Evolutionary conservation across 2,797 vertebrate species (phyloP).

Genomic region (Galaxias olidus): DNA sequence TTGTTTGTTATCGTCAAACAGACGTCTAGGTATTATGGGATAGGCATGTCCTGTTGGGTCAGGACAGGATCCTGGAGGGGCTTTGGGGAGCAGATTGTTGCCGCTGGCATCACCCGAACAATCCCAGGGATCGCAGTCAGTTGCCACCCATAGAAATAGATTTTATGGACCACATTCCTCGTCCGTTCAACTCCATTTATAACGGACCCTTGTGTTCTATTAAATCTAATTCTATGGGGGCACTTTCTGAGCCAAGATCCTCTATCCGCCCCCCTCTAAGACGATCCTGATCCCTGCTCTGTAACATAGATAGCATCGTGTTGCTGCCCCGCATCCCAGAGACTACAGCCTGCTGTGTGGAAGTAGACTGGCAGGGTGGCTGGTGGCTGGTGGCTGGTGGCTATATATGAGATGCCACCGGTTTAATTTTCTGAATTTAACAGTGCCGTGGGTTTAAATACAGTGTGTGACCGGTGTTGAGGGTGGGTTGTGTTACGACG

Average conservation of each 20-base stretch:
- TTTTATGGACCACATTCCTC: slow-evolving; percentile 55
- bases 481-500: slow-evolving; percentile 65
- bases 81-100: slow-evolving; percentile 73
- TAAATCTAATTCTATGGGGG: slow-evolving; percentile 1
- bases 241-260: slow-evolving; percentile 34
- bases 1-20: slow-evolving; percentile 3
- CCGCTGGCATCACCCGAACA: slow-evolving; percentile 65
- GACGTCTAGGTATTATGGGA: slow-evolving; percentile 17
- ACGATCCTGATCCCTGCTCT: slow-evolving; percentile 33
- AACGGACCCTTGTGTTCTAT: slow-evolving; percentile 36
- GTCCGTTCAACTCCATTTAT: slow-evolving; percentile 37
- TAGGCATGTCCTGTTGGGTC: slow-evolving; percentile 39
- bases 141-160: slow-evolving; percentile 56
- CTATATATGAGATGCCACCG: slow-evolving; percentile 43
- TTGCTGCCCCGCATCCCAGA: slow-evolving; percentile 42
- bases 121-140: slow-evolving; percentile 50
- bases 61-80: slow-evolving; percentile 51
- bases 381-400: slow-evolving; percentile 31
- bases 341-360: slow-evolving; percentile 36
- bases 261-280: slow-evolving; percentile 49
- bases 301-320: slow-evolving; percentile 62
- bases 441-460: slow-evolving; percentile 67
- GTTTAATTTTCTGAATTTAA: slow-evolving; percentile 55
- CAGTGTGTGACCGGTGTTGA: slow-evolving; percentile 28
- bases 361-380: slow-evolving; percentile 24